These are phyloP conservation scores for Thunnus thynnus DNA, from an alignment of 2,113 vertebrate genomes.

Conservation along the genomic window DNA sequence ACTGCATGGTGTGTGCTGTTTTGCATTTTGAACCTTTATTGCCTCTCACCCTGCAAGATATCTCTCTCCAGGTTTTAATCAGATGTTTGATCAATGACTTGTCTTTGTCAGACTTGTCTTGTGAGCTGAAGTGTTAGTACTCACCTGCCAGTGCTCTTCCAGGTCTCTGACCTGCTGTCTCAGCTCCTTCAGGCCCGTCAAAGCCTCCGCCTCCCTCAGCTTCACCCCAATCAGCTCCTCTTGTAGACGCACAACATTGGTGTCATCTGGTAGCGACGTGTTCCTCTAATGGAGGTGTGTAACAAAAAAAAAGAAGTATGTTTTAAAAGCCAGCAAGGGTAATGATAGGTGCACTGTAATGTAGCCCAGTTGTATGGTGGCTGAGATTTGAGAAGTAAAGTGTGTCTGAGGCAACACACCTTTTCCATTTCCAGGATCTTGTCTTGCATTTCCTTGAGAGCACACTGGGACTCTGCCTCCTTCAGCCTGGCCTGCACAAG, in stretches of 20 bases:
- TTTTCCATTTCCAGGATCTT: conserved; percentile 97
- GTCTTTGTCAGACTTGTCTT: too few relatives aligned
- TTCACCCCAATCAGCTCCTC: conserved; percentile 97
- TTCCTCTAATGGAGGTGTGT: conserved; percentile 87
- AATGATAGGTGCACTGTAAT: background rate
- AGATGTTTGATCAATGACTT: too few relatives aligned
- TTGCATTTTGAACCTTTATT: too few relatives aligned
- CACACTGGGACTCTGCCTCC: conserved; percentile 97
- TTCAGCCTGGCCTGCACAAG: conserved; percentile 95
- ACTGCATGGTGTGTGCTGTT: too few relatives aligned
- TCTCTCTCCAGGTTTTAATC: too few relatives aligned
- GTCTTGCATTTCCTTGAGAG: conserved; percentile 99
- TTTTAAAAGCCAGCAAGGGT: background rate
- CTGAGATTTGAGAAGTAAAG: background rate
- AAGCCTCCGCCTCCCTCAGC: conserved; percentile 94
- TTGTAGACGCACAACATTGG: conserved; percentile 94
- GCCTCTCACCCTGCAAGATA: too few relatives aligned
- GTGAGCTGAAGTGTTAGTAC: background rate
- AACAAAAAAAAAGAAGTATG: background rate
- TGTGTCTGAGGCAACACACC: conserved; percentile 74
- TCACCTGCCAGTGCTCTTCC: conserved; percentile 99
- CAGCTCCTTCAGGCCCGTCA: conserved; percentile 94
- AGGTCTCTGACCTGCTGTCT: conserved; percentile 94
- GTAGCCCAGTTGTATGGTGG: background rate
- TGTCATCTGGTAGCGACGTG: conserved; percentile 94